phyloP scores from a whole-genome alignment of 2,888 invertebrate genomes.

The Eledone cirrhosa region DNA sequence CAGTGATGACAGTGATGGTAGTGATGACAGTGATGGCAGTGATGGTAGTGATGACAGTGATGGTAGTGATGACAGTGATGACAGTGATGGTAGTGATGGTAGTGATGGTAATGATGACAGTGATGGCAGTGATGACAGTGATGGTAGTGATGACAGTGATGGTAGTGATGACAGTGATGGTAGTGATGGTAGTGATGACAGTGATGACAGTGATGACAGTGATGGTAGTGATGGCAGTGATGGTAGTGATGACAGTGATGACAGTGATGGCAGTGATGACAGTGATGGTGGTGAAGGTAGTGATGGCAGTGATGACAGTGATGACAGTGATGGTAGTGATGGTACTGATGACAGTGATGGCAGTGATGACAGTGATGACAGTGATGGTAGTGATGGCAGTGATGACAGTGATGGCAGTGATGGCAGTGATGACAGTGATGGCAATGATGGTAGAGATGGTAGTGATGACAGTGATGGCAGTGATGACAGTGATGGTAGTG shows the following conservation, averaged over 20 bases:
- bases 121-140: conserved; percentile 19
- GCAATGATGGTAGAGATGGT: too few species aligned
- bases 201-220: too few species aligned
- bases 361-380: conserved; percentile 29
- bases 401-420: neutral
- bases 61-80: conserved; percentile 26
- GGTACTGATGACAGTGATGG: conserved; percentile 24
- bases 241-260: conserved; percentile 30
- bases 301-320: conserved; percentile 28
- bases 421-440: too few species aligned
- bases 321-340: conserved; percentile 28
- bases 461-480: neutral
- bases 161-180: neutral
- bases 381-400: conserved; percentile 20
- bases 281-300: conserved; percentile 11
- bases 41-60: conserved; percentile 29
- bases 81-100: conserved; percentile 27
- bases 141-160: conserved; percentile 22
- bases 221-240: conserved; percentile 29
- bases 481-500: conserved; percentile 14
- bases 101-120: conserved; percentile 24
- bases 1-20: conserved; percentile 25
- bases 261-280: conserved; percentile 29
- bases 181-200: neutral
- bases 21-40: conserved; percentile 30